Evolutionary conservation across 2,888 invertebrate species (phyloP), one percentile per base, ranked within the genome.

Genomic region (Dicycla oo): DNA sequence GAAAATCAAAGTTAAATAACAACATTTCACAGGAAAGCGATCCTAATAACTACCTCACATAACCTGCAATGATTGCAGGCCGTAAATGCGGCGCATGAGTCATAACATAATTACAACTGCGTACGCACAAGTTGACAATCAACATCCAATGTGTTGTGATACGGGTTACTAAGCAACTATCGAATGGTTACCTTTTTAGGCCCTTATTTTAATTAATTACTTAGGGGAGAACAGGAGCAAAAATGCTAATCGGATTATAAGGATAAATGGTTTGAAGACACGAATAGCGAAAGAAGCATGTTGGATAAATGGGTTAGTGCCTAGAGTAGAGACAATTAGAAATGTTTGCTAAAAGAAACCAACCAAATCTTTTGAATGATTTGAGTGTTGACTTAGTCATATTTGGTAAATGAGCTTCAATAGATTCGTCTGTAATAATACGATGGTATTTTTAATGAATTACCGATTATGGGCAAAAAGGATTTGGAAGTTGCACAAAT

Each of bases 101-200:
- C 47, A 61, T 57, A 61, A 64, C 53, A 62, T 53, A 62, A 69
- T 69, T 64, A 63, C 54, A 30, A 69, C 40, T 75, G 70, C 66
- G 64, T 70, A 40, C 63, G 38, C 23, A 45, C 40, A 34, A 34
- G 34, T 70, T 62, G 66, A 49, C 62, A 58, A 53, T 53, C 62
- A 20, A 40, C 64, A 47, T 75, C 47, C 56, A 53, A 34, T 26
- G 23, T 81, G 81, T 81, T 81, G 68, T 78, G 69, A 54, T 54
- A 23, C 51, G 18, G 43, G 87, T 88, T 79, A 63, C 88, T 70
- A 77, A 67, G 88, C 88, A 85, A 88, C 88, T 61, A 87, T 87
- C 83, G 80, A 82, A 84, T 67, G 64, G 49, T 15, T 62, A 38
- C 72, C 69, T 80, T 76, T 81, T 69, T 69, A 72, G 23, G 34